Conservation (phyloP, 2,797 vertebrate genomes). For the Gobionotothen gibberifrons region DNA sequence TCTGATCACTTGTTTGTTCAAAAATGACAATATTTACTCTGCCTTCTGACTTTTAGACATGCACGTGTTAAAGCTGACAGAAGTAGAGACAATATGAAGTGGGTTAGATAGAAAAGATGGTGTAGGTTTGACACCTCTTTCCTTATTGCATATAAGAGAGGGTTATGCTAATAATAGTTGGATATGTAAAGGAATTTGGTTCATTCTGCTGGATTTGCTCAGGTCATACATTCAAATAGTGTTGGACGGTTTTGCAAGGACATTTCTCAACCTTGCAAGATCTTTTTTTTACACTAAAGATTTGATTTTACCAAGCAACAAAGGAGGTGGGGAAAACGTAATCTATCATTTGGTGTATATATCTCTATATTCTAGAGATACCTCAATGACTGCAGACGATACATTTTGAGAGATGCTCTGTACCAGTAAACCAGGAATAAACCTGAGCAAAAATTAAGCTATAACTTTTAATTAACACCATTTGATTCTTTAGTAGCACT, state of each 20-base stretch:
- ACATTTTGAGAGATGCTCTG: too few relatives aligned
- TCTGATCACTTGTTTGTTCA: constrained; percentile 15
- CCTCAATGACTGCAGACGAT: too few relatives aligned
- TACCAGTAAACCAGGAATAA: background rate
- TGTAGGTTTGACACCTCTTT: background rate
- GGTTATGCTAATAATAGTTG: background rate
- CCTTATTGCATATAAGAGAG: background rate
- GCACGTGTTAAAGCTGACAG: background rate
- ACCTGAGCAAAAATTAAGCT: background rate
- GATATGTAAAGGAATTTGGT: constrained; percentile 8
- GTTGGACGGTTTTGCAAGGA: constrained; percentile 4
- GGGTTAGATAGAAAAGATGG: background rate
- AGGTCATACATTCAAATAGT: background rate
- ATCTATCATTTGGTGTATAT: background rate
- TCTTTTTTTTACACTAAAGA: background rate
- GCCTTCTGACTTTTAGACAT: constrained; percentile 4
- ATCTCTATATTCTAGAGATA: background rate
- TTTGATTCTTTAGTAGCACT: background rate
- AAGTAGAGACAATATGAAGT: background rate
- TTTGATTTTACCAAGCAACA: background rate
- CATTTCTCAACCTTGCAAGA: background rate
- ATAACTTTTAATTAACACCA: background rate
- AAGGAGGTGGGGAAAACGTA: background rate
- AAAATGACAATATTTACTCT: constrained; percentile 25
- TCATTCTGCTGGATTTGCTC: background rate